Evolutionary conservation across 2,797 vertebrate species (phyloP).

Genomic region (Miichthys miiuy): DNA sequence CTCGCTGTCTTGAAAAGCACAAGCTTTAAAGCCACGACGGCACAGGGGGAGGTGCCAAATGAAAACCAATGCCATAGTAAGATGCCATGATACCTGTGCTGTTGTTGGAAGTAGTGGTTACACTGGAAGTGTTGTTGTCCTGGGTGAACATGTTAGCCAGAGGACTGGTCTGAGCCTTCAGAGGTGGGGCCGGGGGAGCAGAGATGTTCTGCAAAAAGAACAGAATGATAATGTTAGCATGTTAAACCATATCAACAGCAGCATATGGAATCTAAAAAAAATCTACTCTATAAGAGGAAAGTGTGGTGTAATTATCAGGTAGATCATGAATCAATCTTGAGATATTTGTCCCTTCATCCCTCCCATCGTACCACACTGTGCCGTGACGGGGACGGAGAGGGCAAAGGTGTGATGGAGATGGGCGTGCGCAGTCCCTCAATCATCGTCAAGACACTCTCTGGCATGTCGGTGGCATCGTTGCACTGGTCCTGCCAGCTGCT

Average conservation of each 20-base stretch:
- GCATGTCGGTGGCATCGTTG: slow-evolving; percentile 91
- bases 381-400: slow-evolving; percentile 90
- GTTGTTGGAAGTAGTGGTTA: slow-evolving; percentile 32
- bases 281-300: neutral
- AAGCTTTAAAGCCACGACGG: neutral
- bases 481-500: slow-evolving; percentile 95
- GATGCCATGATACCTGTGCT: slow-evolving; percentile 58
- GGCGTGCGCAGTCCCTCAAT: slow-evolving; percentile 91
- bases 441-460: slow-evolving; percentile 89
- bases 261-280: neutral
- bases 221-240: neutral
- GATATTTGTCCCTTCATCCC: neutral
- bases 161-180: slow-evolving; percentile 89
- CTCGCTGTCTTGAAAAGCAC: neutral
- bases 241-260: too few species aligned
- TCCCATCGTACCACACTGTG: slow-evolving; percentile 85
- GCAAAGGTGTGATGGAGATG: slow-evolving; percentile 89
- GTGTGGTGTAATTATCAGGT: neutral
- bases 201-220: slow-evolving; percentile 73
- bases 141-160: slow-evolving; percentile 93
- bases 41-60: neutral
- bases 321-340: neutral
- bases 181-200: slow-evolving; percentile 75
- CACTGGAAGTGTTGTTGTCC: slow-evolving; percentile 43
- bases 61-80: neutral